Evolutionary conservation across 2,113 vertebrate genomes (phyloP), one percentile per base, ranked within the genome.

Genomic region (Triplophysa dalaica): DNA sequence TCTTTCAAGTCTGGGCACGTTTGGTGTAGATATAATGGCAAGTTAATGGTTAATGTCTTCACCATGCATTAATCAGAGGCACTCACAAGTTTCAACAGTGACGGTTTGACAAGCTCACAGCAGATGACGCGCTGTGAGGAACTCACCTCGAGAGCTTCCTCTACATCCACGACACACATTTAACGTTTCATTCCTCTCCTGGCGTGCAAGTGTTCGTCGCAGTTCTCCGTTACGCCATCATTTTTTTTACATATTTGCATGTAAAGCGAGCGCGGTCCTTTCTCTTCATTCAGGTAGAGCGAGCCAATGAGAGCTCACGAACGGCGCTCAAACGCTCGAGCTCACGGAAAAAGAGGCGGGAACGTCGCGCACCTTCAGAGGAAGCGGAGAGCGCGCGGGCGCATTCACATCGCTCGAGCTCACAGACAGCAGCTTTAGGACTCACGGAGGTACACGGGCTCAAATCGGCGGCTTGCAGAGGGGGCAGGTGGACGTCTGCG

Each of bases 281-380:
- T 65, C 45, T 52, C 61, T 65, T 52, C 24, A 8, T 61, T 87
- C 90, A 93, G 92, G 91, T 93, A 88, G 73, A n/a, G 79, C 75
- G 85, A 92, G 87, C 93, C 93, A 93, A 93, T 92, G 48, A 77
- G 82, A 81, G 86, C 80, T 73, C 82, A 67, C 79, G 89, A 86
- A 52, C 83, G 66, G 90, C 84, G 87, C 73, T 60, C 77, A 75
- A 63, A 73, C 77, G 61, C 70, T 24, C 63, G 48, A 61, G 67
- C 76, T 74, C 70, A 68, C 52, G 52, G 61, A 75, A 45, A 80
- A 65, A 75, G 79, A 77, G 85, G 85, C 83, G 85, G 83, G 62
- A 33, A 81, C 78, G 65, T 19, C 87, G 67, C 90, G 89, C 91
- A 93, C 93, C 92, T 92, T 92, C 93, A 88, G 82, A 88, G 84